These are phyloP conservation scores for Drosophila fungiperda DNA, from an alignment of 2,888 invertebrate genomes.

Conservation along the genomic window DNA sequence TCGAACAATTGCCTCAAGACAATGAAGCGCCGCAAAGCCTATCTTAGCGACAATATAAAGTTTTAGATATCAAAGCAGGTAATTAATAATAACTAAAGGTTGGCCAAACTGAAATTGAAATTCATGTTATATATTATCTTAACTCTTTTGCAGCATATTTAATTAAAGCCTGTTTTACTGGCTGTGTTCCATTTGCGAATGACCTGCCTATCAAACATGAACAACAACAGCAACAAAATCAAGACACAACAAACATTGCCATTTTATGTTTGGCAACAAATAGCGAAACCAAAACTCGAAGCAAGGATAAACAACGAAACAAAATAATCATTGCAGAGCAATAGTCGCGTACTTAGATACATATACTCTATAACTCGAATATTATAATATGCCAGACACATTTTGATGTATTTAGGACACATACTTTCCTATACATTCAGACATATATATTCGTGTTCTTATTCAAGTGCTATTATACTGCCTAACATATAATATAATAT, in stretches of 20 bases:
- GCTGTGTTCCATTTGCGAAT: slow-evolving; percentile 14
- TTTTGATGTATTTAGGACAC: slow-evolving; percentile 26
- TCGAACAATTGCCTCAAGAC: slow-evolving; percentile 87
- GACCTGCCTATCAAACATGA: slow-evolving; percentile 32
- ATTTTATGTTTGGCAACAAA: slow-evolving; percentile 53
- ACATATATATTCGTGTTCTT: slow-evolving; percentile 8
- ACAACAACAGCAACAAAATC: background rate
- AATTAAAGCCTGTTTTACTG: slow-evolving; percentile 13
- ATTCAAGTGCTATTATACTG: slow-evolving; percentile 54
- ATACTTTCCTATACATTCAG: slow-evolving; percentile 24
- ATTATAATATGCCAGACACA: slow-evolving; percentile 15
- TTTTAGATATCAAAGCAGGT: slow-evolving; percentile 68
- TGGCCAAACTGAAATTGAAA: background rate
- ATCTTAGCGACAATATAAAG: slow-evolving; percentile 89
- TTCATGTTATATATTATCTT: background rate
- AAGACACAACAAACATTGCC: slow-evolving; percentile 1
- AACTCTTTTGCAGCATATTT: slow-evolving; percentile 9
- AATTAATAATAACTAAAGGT: background rate
- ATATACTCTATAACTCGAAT: slow-evolving; percentile 36
- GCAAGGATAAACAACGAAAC: slow-evolving; percentile 22
- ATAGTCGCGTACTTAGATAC: slow-evolving; percentile 34
- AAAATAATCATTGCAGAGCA: slow-evolving; percentile 20
- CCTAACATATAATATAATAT: slow-evolving; percentile 25
- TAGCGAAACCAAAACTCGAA: slow-evolving; percentile 17
- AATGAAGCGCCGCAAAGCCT: slow-evolving; percentile 89